Conservation (phyloP, 2,113 vertebrate genomes). For the Calyptommatus sinebrachiatus region DNA sequence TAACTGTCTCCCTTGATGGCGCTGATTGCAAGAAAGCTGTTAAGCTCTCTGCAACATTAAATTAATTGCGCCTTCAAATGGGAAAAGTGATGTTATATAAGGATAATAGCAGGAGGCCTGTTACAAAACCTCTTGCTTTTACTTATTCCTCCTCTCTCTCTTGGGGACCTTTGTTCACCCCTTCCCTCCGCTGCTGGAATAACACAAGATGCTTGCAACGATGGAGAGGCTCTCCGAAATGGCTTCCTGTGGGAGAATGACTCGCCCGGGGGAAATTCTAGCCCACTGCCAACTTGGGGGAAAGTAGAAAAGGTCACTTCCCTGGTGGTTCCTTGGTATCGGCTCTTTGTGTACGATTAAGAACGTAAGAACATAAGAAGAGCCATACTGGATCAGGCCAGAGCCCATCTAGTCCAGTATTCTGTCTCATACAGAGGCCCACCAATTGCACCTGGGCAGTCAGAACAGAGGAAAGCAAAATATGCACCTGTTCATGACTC, state of each 20-base stretch:
- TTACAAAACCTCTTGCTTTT: constrained; percentile 11
- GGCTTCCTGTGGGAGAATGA: not conserved
- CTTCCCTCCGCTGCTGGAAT: not conserved
- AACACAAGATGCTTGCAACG: not conserved
- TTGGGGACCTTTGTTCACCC: too few relatives aligned
- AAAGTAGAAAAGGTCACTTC: not conserved
- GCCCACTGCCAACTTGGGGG: not conserved
- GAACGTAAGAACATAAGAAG: too few relatives aligned
- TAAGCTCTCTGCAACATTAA: constrained; percentile 33
- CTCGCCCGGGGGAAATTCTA: not conserved
- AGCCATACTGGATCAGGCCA: too few relatives aligned
- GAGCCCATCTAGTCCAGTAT: too few relatives aligned
- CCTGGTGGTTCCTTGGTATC: not conserved
- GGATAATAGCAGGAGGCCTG: constrained; percentile 19
- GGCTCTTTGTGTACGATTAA: too few relatives aligned
- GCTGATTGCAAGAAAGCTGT: constrained; percentile 32
- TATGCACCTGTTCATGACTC: too few relatives aligned
- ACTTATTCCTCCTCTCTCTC: not conserved
- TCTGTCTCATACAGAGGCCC: too few relatives aligned
- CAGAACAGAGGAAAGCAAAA: too few relatives aligned
- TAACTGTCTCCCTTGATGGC: constrained; percentile 10
- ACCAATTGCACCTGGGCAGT: too few relatives aligned
- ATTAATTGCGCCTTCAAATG: constrained; percentile 32
- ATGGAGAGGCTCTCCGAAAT: not conserved
- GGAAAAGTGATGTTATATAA: constrained; percentile 28